Percentiles rank a stretch among this genome's conserved stretches.
Evolutionary conservation across 1,140 invertebrate genomes (phyloP).

Genomic region (Agrilus planipennis): DNA sequence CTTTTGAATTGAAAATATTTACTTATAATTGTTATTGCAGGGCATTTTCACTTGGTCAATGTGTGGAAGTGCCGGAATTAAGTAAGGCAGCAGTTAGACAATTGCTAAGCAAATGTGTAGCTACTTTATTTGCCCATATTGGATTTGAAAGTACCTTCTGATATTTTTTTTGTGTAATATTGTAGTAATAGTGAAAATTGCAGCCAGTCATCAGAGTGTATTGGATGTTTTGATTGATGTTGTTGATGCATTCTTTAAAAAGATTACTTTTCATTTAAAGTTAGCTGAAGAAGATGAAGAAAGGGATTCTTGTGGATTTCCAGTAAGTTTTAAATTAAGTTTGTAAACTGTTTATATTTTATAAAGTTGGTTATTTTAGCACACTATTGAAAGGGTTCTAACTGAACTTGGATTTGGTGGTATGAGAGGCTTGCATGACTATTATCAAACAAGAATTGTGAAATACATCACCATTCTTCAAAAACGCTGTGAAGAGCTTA

Average conservation of each 20-base stretch:
- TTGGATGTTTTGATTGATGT: slow-evolving; percentile 26
- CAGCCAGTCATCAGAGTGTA: slow-evolving; percentile 25
- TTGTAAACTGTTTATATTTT: slow-evolving; percentile 3
- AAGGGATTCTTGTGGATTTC: slow-evolving; percentile 17
- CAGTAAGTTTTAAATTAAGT: slow-evolving; percentile 16
- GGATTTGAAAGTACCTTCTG: slow-evolving; percentile 29
- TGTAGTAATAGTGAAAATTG: background rate
- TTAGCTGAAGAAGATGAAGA: slow-evolving; percentile 20
- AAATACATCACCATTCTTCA: slow-evolving; percentile 25
- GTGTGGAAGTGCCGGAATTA: slow-evolving; percentile 20
- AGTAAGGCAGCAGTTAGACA: slow-evolving; percentile 22
- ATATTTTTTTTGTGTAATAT: background rate
- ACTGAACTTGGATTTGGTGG: slow-evolving; percentile 27
- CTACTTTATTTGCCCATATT: slow-evolving; percentile 25
- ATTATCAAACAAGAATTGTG: slow-evolving; percentile 27
- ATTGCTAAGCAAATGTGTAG: slow-evolving; percentile 22
- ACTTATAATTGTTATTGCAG: slow-evolving; percentile 4
- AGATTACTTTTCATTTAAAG: slow-evolving; percentile 21
- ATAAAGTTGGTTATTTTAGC: slow-evolving; percentile 13
- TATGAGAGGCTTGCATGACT: slow-evolving; percentile 26
- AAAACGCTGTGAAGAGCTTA: slow-evolving; percentile 22
- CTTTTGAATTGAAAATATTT: background rate
- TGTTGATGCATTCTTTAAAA: slow-evolving; percentile 24
- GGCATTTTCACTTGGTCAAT: slow-evolving; percentile 10
- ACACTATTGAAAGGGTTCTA: slow-evolving; percentile 24